These are phyloP conservation scores for Metaphire vulgaris DNA, from an alignment of 1,140 invertebrate genomes.

Conservation along the genomic window DNA sequence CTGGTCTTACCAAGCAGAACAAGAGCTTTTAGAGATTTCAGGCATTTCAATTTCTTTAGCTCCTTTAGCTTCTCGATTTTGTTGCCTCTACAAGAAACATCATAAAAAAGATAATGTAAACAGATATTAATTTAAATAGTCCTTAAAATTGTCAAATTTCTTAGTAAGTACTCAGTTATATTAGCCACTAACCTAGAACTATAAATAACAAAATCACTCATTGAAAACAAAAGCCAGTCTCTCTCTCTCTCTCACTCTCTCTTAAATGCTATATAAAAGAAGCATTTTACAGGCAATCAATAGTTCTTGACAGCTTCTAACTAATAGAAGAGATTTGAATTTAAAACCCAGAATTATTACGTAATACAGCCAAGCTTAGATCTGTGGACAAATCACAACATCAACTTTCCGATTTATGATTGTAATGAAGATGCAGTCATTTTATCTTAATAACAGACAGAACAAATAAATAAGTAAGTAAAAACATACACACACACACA, in stretches of 20 bases:
- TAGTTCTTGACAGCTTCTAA: too few species aligned
- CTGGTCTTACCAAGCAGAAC: neutral
- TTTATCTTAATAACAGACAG: too few species aligned
- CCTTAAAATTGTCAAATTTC: neutral
- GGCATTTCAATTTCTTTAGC: neutral
- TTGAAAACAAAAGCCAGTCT: neutral
- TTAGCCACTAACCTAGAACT: too few species aligned
- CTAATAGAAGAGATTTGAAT: too few species aligned
- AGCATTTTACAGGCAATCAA: too few species aligned
- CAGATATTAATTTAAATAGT: neutral
- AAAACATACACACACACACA: too few species aligned
- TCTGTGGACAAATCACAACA: neutral
- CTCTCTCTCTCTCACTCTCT: neutral
- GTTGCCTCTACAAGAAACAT: neutral
- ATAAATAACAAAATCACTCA: neutral
- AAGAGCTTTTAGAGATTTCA: neutral
- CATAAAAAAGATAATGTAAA: neutral
- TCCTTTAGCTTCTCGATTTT: neutral
- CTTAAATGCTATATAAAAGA: neutral
- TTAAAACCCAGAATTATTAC: too few species aligned
- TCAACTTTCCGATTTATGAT: neutral
- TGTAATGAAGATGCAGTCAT: too few species aligned
- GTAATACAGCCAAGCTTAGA: too few species aligned
- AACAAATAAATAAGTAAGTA: too few species aligned
- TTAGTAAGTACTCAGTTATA: too few species aligned